Conservation (phyloP, 2,113 vertebrate species). For the Gnathonemus echidnorhynchus region DNA sequence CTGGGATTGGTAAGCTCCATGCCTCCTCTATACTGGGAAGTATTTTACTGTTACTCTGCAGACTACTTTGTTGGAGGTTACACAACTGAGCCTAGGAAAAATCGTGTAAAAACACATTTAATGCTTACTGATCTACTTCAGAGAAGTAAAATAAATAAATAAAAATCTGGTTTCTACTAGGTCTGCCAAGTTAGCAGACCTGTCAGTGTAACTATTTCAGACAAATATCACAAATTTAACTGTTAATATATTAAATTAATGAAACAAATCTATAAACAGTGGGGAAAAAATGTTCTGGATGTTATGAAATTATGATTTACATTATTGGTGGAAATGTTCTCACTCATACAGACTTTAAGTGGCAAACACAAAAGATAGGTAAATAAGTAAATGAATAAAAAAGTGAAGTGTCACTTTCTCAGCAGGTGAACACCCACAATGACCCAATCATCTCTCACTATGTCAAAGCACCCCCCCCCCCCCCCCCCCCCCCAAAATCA, state of each 20-base stretch:
- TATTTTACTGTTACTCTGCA: constrained; percentile 99
- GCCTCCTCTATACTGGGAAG: constrained; percentile 99
- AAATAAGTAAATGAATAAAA: not conserved
- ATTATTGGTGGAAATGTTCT: constrained; percentile 35
- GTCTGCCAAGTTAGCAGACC: not conserved
- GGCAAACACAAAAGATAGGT: not conserved
- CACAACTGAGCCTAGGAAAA: constrained; percentile 99
- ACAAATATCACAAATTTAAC: not conserved
- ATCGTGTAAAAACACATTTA: constrained; percentile 93
- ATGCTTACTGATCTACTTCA: constrained; percentile 50
- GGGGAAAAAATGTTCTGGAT: constrained; percentile 33
- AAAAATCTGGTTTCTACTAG: constrained; percentile 3
- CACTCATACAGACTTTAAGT: constrained; percentile 24
- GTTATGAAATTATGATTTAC: constrained; percentile 47
- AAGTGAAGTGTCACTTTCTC: not conserved
- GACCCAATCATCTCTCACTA: not conserved
- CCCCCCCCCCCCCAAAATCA: not conserved
- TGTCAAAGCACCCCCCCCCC: not conserved
- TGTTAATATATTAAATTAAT: constrained; percentile 11
- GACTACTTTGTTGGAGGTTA: constrained; percentile 99
- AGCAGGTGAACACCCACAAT: constrained; percentile 8
- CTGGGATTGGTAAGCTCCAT: constrained; percentile 99
- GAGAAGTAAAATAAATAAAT: not conserved
- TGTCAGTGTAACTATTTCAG: not conserved
- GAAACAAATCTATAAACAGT: constrained; percentile 23